A percentile compares a stretch with the other conserved stretches of the same genome.
Conservation (phyloP, 2,888 invertebrate genomes). For the Brachyopa scutellaris region DNA sequence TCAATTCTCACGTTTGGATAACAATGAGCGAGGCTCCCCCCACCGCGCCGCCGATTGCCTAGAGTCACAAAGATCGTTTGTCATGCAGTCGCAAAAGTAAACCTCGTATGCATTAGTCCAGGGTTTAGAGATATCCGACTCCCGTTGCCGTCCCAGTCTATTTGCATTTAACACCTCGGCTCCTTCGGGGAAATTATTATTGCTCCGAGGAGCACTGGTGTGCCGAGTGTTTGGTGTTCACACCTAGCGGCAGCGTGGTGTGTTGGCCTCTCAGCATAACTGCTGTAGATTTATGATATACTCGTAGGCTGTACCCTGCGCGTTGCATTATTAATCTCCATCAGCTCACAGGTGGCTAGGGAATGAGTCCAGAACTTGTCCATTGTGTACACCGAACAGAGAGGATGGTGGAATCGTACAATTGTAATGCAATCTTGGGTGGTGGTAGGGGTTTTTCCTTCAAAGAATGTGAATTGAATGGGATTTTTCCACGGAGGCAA, state of each 20-base stretch:
- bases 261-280: conserved; percentile 18
- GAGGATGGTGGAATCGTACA: conserved; percentile 10
- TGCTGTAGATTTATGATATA: conserved; percentile 51
- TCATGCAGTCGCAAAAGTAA: conserved; percentile 53
- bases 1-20: conserved; percentile 69
- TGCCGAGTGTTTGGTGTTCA: conserved; percentile 65
- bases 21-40: conserved; percentile 54
- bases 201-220: conserved; percentile 20
- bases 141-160: conserved; percentile 30
- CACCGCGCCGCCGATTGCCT: background rate
- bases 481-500: conserved; percentile 24
- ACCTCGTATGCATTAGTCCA: conserved; percentile 16
- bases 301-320: conserved; percentile 13
- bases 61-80: conserved; percentile 55
- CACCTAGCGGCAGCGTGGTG: conserved; percentile 41
- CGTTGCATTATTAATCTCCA: conserved; percentile 65
- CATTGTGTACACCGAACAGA: conserved; percentile 23
- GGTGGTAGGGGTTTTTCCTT: conserved; percentile 32
- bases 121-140: too few species aligned
- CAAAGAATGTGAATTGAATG: conserved; percentile 55
- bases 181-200: conserved; percentile 56
- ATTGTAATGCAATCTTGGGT: conserved; percentile 18
- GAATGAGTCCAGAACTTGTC: conserved; percentile 39
- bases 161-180: conserved; percentile 68
- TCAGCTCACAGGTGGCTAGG: conserved; percentile 38